Base-by-base conservation (phyloP, 1,140 invertebrate species). In the Euura lappo region DNA sequence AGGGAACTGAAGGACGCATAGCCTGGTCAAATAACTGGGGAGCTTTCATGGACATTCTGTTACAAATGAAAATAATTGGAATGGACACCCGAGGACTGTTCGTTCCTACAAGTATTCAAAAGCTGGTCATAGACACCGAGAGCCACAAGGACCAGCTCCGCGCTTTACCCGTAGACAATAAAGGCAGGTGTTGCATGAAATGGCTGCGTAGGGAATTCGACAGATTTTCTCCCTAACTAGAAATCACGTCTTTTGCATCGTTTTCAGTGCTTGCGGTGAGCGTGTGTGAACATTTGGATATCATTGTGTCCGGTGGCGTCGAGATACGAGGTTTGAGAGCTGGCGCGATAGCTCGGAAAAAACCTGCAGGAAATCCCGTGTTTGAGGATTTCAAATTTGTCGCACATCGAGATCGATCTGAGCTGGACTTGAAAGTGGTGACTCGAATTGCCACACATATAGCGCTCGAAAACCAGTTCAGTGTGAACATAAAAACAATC, bases 11-110 rank as follows among this genome's bases (percentile, higher is more conserved):
- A 7, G 91, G 90, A 13, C 76, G 80, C 70, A 80, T 91, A 0
- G 80, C 82, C 65, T 95, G 94, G 94, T 87, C 89, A 68, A 4
- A 92, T 76, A 95, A 96, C 83, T 97, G 95, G 94, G 92, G 96
- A 2, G 90, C 95, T 2, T 97, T 96, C 85, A 91, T 97, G 89
- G 96, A 97, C 86, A 95, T 93, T 42, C 93, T 97, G 91, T 86
- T 97, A n/a, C 96, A 97, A 85, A 90, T 96, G 71, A 92, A 93
- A 75, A 92, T 97, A 65, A 81, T 97, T 6, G 90, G 91, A 47
- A 88, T 91, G 65, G 92, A 94, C 76, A 91, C 91, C 0, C 83
- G 93, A 70, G 89, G 91, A 8, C 89, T 97, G 2, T 91, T 92
- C 80, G 90, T 97, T 2, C 96, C 96, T 6, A 96, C 94, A 0